A percentile compares a stretch with the other conserved stretches of the same genome.
Conservation (phyloP, 2,888 invertebrate genomes). For the Strigamia maritima region DNA sequence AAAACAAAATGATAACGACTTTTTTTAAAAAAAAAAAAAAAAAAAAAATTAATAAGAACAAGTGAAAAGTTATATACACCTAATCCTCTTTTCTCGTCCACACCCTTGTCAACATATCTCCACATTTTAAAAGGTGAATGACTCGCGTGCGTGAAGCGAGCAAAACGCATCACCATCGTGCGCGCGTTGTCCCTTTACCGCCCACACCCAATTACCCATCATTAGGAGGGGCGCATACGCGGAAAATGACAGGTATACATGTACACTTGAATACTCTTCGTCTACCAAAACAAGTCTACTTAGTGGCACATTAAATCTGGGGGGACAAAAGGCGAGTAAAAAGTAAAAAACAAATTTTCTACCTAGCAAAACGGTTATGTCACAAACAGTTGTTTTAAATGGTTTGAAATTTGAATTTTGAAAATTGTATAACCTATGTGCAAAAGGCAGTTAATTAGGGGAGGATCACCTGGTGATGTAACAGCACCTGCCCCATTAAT, state of each 20-base stretch:
- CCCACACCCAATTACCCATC: constrained; percentile 31
- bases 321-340: background rate
- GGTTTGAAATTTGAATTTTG: background rate
- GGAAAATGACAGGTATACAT: constrained; percentile 22
- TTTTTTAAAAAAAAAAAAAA: background rate
- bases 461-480: constrained; percentile 28
- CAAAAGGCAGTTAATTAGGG: background rate
- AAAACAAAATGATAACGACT: background rate
- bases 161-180: constrained; percentile 26
- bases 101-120: constrained; percentile 13
- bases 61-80: background rate
- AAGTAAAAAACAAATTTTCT: background rate
- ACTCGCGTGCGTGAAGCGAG: constrained; percentile 32
- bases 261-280: constrained; percentile 12
- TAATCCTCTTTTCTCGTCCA: background rate
- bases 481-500: constrained; percentile 17
- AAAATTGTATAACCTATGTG: background rate
- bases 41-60: background rate
- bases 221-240: constrained; percentile 27
- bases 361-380: background rate
- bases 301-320: constrained; percentile 20
- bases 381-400: no score
- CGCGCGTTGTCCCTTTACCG: constrained; percentile 32
- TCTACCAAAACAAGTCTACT: constrained; percentile 8
- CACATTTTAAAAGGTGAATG: constrained; percentile 26